Conservation (phyloP, 2,888 invertebrate genomes). For the Keiferia lycopersicella region DNA sequence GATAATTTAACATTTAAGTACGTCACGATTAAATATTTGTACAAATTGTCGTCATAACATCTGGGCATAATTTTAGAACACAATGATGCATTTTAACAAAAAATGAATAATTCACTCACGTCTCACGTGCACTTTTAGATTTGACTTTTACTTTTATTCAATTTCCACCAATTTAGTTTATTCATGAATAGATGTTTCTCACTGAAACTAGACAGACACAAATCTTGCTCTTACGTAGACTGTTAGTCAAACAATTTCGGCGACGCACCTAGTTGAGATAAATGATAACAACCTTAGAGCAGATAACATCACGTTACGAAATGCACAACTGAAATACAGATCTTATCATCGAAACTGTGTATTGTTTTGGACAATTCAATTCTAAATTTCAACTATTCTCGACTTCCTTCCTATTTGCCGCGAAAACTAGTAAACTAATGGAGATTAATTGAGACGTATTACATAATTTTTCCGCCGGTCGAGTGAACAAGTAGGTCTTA, state of each 20-base stretch:
- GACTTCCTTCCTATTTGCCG: slow-evolving; percentile 20
- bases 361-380: slow-evolving; percentile 25
- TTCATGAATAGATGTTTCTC: neutral
- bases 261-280: slow-evolving; percentile 24
- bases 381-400: neutral
- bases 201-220: neutral
- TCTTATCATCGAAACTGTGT: slow-evolving; percentile 19
- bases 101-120: neutral
- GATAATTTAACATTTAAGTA: neutral
- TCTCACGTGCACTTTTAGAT: slow-evolving; percentile 2
- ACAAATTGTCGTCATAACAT: neutral
- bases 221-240: slow-evolving; percentile 5
- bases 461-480: slow-evolving; percentile 42
- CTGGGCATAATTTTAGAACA: neutral
- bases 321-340: slow-evolving; percentile 15
- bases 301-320: slow-evolving; percentile 31
- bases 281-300: slow-evolving; percentile 30
- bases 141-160: slow-evolving; percentile 1
- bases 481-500: slow-evolving; percentile 63
- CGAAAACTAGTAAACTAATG: slow-evolving; percentile 44
- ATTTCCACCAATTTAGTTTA: neutral
- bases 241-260: slow-evolving; percentile 17
- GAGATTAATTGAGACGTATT: slow-evolving; percentile 11
- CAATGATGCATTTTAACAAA: neutral
- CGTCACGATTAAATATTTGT: neutral